These are phyloP conservation scores for Myxocyprinus asiaticus DNA, from an alignment of 2,113 vertebrate genomes.

Conservation along the genomic window DNA sequence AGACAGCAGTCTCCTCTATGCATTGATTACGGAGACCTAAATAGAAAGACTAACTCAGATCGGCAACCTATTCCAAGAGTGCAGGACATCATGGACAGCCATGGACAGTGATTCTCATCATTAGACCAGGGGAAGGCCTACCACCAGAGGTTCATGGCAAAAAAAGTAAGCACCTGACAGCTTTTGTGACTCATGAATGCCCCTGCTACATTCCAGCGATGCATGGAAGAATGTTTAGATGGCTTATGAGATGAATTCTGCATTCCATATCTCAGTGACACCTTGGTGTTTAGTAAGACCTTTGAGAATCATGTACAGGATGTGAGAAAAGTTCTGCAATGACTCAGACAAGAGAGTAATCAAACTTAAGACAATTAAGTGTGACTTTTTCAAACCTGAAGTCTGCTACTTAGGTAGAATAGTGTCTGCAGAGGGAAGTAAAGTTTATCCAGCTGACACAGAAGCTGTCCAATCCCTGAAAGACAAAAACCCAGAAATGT, in stretches of 20 bases:
- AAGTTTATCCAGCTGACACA: slow-evolving; percentile 43
- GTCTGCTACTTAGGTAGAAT: slow-evolving; percentile 30
- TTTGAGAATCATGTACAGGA: slow-evolving; percentile 26
- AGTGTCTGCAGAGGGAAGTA: slow-evolving; percentile 45
- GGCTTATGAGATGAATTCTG: too few relatives aligned
- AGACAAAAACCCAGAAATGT: slow-evolving; percentile 29
- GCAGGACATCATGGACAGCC: too few relatives aligned
- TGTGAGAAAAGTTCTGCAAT: neutral
- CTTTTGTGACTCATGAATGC: slow-evolving; percentile 45
- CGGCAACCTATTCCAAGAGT: too few relatives aligned
- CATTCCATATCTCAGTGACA: neutral
- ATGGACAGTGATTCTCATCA: too few relatives aligned
- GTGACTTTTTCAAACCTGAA: too few relatives aligned
- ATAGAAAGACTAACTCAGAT: too few relatives aligned
- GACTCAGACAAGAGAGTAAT: slow-evolving; percentile 33
- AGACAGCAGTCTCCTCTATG: too few relatives aligned
- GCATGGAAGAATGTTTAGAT: too few relatives aligned
- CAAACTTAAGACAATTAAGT: slow-evolving; percentile 1
- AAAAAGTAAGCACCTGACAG: slow-evolving; percentile 16
- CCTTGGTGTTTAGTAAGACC: slow-evolving; percentile 16
- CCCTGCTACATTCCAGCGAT: too few relatives aligned
- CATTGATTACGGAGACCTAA: too few relatives aligned
- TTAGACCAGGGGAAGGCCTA: too few relatives aligned
- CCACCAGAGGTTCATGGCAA: too few relatives aligned
- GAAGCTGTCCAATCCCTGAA: slow-evolving; percentile 45